Base-by-base conservation (phyloP, 2,888 invertebrate genomes). In the Drosophila antonietae region DNA sequence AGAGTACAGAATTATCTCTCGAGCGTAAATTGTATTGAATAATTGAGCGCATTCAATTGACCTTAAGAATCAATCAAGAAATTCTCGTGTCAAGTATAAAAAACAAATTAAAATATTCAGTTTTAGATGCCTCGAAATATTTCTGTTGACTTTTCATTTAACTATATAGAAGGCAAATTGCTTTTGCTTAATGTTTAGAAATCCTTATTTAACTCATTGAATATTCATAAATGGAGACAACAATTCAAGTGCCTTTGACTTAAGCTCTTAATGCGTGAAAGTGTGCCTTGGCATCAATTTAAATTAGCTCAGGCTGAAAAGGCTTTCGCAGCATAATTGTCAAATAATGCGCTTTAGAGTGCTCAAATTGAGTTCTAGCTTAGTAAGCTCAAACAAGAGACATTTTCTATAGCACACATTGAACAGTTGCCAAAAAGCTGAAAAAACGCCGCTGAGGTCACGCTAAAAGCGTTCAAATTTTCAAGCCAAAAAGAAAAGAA, bases 401-500 rank as follows among this genome's bases (percentile, higher is more conserved):
- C 41, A 20, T 44, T 44, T 44, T 12, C 12, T 7, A 14, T 14
- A 6, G 20, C 18, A 2, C 31, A 31, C 49, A 31, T 49, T 31
- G 28, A n/a, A 15, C 52, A 65, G 37, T 68, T 68, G 63, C 56
- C 60, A 49, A 39, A 39, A 28, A 28, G 28, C 28, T 28, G 10
- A 18, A 44, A 44, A 44, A 63, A 63, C 35, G 20, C 7, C 46
- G 67, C 69, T 76, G 73, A 78, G 78, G 70, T 80, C 75, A 72
- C 70, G 69, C 78, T 68, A 72, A 79, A 77, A 78, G 73, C 80
- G 71, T 64, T 69, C 63, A 68, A 78, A 80, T 72, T 68, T 68
- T 64, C 51, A 58, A 51, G 65, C 65, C 62, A 64, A 65, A 35
- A 44, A 75, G 37, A 35, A 47, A 23, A 14, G 9, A 20, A 41